These are phyloP conservation scores for Meteorus colon DNA, from an alignment of 2,888 invertebrate species.

Conservation along the genomic window DNA sequence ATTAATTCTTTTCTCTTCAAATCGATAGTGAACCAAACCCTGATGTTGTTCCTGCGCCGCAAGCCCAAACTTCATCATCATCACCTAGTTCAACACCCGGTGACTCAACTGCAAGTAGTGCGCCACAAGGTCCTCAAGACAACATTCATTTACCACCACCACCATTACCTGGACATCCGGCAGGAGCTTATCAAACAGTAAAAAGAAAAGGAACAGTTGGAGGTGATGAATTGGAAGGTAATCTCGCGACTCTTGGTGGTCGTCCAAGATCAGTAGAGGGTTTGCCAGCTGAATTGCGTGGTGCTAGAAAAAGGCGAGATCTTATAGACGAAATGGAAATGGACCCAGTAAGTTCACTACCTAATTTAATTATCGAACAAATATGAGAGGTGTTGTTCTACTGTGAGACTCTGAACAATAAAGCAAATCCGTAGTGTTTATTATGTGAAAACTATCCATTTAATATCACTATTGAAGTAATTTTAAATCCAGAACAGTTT, in stretches of 20 bases:
- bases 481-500: too few species aligned
- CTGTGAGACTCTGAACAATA: too few species aligned
- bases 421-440: too few species aligned
- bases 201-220: slow-evolving; percentile 82
- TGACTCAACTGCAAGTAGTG: slow-evolving; percentile 76
- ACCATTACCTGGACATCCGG: slow-evolving; percentile 88
- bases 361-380: neutral
- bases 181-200: slow-evolving; percentile 87
- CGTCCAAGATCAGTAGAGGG: slow-evolving; percentile 92
- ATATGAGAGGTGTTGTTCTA: neutral
- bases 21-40: slow-evolving; percentile 83
- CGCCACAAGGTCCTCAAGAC: slow-evolving; percentile 76
- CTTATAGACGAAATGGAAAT: slow-evolving; percentile 69
- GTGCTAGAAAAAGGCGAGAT: slow-evolving; percentile 81
- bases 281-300: slow-evolving; percentile 84
- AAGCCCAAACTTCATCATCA: slow-evolving; percentile 82
- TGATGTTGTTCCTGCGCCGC: slow-evolving; percentile 87
- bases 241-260: slow-evolving; percentile 87
- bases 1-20: slow-evolving; percentile 1
- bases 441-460: too few species aligned
- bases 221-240: slow-evolving; percentile 83
- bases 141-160: slow-evolving; percentile 85
- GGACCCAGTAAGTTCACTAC: slow-evolving; percentile 59
- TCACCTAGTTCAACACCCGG: slow-evolving; percentile 82
- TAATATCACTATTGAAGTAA: too few species aligned